phyloP scores from a whole-genome alignment of 2,113 vertebrate species.

The Aramus guarauna region DNA sequence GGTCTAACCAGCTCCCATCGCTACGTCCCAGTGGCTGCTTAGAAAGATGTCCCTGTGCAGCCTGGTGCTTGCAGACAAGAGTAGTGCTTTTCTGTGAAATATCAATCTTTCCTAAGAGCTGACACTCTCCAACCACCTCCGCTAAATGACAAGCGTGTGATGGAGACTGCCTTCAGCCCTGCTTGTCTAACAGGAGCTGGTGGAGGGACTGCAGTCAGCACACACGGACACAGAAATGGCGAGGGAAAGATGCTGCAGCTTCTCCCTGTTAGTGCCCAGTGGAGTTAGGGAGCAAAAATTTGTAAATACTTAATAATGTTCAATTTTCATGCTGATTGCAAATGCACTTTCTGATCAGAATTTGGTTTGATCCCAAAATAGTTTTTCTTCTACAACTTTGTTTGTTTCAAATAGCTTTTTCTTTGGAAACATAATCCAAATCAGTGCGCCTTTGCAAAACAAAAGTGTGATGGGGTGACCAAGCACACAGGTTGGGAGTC shows the following conservation, averaged over 20 bases:
- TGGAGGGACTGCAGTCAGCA: background rate
- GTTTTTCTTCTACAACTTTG: background rate
- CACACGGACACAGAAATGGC: fast-evolving
- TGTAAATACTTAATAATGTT: background rate
- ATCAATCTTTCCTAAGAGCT: background rate
- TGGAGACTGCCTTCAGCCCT: background rate
- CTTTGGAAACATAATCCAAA: background rate
- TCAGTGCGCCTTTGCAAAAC: background rate
- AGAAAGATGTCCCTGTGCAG: background rate
- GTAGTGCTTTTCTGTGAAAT: background rate
- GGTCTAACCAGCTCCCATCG: background rate
- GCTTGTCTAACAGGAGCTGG: fast-evolving
- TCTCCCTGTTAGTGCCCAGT: background rate
- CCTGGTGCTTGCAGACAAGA: background rate
- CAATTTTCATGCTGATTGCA: background rate
- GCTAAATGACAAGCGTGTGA: background rate
- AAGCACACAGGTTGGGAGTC: background rate
- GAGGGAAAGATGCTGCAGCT: background rate
- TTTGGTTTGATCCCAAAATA: background rate
- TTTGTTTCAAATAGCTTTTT: background rate
- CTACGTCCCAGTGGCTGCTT: background rate
- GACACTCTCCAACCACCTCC: background rate
- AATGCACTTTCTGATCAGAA: background rate
- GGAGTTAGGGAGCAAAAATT: fast-evolving
- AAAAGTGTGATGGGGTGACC: background rate